Conservation (phyloP, 1,140 invertebrate genomes). For the Druon quercuslanigerum region DNA sequence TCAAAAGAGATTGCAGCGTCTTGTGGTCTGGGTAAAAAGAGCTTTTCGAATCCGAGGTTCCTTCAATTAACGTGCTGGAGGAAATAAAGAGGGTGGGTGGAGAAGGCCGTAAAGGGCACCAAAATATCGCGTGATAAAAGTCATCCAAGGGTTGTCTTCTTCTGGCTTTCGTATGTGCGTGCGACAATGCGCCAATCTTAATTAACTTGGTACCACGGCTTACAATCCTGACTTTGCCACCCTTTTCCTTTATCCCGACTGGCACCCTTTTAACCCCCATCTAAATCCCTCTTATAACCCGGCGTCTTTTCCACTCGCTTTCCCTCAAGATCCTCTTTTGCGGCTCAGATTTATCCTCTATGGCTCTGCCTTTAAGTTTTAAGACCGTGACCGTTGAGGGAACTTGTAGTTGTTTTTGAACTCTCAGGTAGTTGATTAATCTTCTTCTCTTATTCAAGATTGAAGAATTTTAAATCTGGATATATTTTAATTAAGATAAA, state of each 20-base stretch:
- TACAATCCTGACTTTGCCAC: conserved; percentile 33
- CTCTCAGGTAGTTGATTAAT: too few relatives aligned
- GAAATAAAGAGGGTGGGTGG: background rate
- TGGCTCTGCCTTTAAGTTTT: conserved; percentile 49
- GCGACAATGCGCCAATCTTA: conserved; percentile 51
- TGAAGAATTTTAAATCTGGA: too few relatives aligned
- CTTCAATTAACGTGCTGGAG: conserved; percentile 6
- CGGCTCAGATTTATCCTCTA: conserved; percentile 34
- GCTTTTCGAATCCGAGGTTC: background rate
- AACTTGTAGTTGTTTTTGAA: too few relatives aligned
- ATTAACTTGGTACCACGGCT: conserved; percentile 60
- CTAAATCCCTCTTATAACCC: conserved; percentile 64
- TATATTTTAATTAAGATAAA: too few relatives aligned
- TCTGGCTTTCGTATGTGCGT: conserved; percentile 27
- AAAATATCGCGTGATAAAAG: conserved; percentile 30
- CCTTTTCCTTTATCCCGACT: conserved; percentile 35
- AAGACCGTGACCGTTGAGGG: too few relatives aligned
- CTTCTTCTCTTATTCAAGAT: too few relatives aligned
- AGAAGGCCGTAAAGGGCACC: conserved; percentile 8
- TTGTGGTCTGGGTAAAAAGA: background rate
- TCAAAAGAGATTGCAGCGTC: conserved; percentile 8
- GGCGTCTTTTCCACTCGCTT: conserved; percentile 44
- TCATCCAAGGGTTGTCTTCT: conserved; percentile 18
- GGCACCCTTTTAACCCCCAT: conserved; percentile 29
- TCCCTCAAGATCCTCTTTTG: conserved; percentile 30